Base-by-base conservation (phyloP, 2,797 vertebrate genomes). In the Sebastes hubbsi region DNA sequence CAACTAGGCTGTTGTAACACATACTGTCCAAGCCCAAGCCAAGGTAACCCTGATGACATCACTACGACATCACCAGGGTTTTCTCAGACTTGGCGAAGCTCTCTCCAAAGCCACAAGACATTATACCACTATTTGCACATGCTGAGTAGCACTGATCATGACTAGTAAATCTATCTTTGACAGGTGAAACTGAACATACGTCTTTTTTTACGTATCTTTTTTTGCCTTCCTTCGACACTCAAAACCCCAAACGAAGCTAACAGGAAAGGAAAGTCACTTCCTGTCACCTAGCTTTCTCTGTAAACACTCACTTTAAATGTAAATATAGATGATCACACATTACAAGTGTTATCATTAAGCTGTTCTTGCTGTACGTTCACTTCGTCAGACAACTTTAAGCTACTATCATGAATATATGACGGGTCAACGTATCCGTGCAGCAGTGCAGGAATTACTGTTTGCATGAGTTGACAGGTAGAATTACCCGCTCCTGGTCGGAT, bases 191-290 rank as follows among this genome's bases (percentile, higher is more conserved):
- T 63, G 25, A 59, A 61, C 14, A 7, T 64, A 36, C 34, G 34
- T 13, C 7, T 6, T 12, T 64, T 66, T 12, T 29, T 61, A 13
- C 36, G 11, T 36, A 46, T 34, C n/a, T 12, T 8, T 13, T 16
- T 11, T 58, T 58, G 13, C 56, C 13, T 34, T 68, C 49, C 49
- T 24, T 34, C 4, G 16, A 49, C 3, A 49, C 16, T 36, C 0
- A 24, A 34, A 18, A 20, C 7, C 12, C 12, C 4, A 22, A 32
- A 56, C 22, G 0, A 63, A 36, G 12, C n/a, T 62, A 24, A 24
- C 22, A 49, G 42, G 42, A 46, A 46, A 46, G 0, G 0, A 46
- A 46, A 46, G 42, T 49, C 0, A 0, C 1, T 49, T 49, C 42
- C 42, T 49, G 16, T 49, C 0, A 49, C 16, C 0, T 49, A 49